Evolutionary conservation across 2,888 invertebrate genomes (phyloP).

Genomic region (Phoenoteleia sp.): DNA sequence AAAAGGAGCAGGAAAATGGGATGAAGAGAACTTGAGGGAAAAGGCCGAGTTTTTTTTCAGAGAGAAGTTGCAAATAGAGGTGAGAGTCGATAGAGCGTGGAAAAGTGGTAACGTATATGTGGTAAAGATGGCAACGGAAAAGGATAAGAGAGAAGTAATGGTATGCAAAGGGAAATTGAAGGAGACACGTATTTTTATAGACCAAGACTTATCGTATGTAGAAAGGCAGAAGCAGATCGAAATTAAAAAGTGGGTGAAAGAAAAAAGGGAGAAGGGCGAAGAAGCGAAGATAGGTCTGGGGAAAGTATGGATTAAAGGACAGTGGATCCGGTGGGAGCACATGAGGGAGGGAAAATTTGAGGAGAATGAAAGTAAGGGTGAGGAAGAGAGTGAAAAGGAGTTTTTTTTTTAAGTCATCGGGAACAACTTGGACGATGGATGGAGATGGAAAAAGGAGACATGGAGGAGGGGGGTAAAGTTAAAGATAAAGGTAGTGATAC

Average conservation of each 20-base stretch:
- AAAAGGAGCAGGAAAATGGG: not conserved
- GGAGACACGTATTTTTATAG: not conserved
- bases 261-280: not conserved
- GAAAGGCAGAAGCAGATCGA: not conserved
- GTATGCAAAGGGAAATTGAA: not conserved
- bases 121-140: not conserved
- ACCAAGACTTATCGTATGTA: not conserved
- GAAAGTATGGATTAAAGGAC: not conserved
- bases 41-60: not conserved
- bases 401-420: too few species aligned
- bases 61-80: not conserved
- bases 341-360: too few species aligned
- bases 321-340: not conserved
- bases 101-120: not conserved
- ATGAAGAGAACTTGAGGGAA: not conserved
- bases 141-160: slow-evolving; percentile 8
- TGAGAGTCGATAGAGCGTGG: not conserved
- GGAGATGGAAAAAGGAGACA: too few species aligned
- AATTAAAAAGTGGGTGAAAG: not conserved
- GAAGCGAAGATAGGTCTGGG: not conserved
- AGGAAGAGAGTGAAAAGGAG: too few species aligned
- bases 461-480: too few species aligned
- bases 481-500: too few species aligned
- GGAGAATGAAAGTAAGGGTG: too few species aligned
- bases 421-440: too few species aligned